Evolutionary conservation across 2,113 vertebrate species (phyloP), one percentile per base, ranked within the genome.

Genomic region (Amphiprion percula): DNA sequence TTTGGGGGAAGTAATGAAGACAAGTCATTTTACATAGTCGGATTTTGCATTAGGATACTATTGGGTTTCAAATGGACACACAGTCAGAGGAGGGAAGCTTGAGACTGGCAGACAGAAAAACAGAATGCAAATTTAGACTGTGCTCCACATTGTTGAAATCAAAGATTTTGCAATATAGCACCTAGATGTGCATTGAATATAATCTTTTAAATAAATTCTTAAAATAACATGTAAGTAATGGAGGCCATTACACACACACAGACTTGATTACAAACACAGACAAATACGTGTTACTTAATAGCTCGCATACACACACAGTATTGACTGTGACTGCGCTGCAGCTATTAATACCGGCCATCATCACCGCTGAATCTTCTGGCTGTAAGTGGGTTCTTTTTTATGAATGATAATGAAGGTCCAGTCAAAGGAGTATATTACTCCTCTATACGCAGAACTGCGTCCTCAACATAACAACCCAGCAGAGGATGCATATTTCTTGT

Each of bases 281-380:
- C 53, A 74, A 60, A 62, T 46, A 67, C 11, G 10, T 74, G 75
- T 74, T 74, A 84, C 46, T 68, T 77, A 82, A 87, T 80, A 74
- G 54, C 50, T 67, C 63, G 61, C 60, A 74, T 37, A 46, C 61
- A 79, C 23, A 67, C 75, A 60, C 62, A 52, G 30, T 78, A 80
- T 80, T 50, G 82, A 84, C 75, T 82, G 14, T 41, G 59, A 69
- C 67, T 54, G 53, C 19, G 37, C 26, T 50, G 49, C 30, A 41
- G 65, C 73, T 75, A 80, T 78, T 85, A 87, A 80, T 85, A 80
- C 39, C 24, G 21, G 56, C 37, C 30, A 53, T 70, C 44, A 81
- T 70, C 30, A 58, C 21, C 30, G 62, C 53, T 73, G 54, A 55
- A 23, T 68, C 30, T 49, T 69, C 23, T 68, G 69, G 69, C 63